Evolutionary conservation across 2,113 vertebrate genomes (phyloP).

Genomic region (Istiophorus platypterus): DNA sequence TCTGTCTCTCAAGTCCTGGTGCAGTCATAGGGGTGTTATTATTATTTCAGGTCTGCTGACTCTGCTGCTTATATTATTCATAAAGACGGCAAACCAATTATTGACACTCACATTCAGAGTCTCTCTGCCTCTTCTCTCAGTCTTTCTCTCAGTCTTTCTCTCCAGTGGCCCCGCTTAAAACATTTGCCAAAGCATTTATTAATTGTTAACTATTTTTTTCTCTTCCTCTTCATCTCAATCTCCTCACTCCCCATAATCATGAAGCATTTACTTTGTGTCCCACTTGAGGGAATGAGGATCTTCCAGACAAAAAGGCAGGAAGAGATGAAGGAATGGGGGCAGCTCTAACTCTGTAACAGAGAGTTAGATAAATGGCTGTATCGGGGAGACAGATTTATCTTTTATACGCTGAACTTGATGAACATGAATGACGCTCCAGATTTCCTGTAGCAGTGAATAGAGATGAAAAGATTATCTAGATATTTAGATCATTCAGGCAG

Average conservation of each 20-base stretch:
- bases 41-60: conserved; percentile 61
- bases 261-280: conserved; percentile 66
- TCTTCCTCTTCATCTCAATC: conserved; percentile 25
- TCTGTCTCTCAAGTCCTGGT: too few relatives aligned
- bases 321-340: conserved; percentile 67
- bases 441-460: conserved; percentile 74
- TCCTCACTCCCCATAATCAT: conserved; percentile 19
- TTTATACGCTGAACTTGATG: conserved; percentile 73
- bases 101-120: conserved; percentile 54
- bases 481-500: conserved; percentile 74
- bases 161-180: conserved; percentile 43
- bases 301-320: conserved; percentile 54
- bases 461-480: conserved; percentile 78
- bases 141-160: conserved; percentile 14
- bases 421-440: conserved; percentile 75
- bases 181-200: conserved; percentile 56
- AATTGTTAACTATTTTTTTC: conserved; percentile 48
- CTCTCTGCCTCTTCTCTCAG: conserved; percentile 20
- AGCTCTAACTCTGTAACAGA: conserved; percentile 52
- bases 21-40: conserved; percentile 51
- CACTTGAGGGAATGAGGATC: conserved; percentile 63
- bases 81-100: conserved; percentile 56
- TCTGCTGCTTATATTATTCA: conserved; percentile 64
- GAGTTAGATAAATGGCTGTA: conserved; percentile 61
- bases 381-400: conserved; percentile 57